phyloP scores from a whole-genome alignment of 2,888 invertebrate genomes.

The Ganaspis brasiliensis region DNA sequence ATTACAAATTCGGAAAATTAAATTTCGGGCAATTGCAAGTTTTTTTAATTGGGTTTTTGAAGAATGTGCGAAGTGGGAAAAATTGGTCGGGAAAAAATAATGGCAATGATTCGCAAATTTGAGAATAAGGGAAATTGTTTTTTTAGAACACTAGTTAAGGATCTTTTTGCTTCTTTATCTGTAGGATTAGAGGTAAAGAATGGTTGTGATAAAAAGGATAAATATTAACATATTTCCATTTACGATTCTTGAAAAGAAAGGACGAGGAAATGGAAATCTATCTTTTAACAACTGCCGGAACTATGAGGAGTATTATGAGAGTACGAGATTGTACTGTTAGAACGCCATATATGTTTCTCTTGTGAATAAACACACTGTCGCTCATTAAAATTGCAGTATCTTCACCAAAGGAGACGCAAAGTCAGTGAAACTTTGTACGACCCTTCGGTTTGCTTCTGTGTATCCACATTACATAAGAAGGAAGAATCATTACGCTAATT shows the following conservation, averaged over 20 bases:
- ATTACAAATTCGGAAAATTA: no score
- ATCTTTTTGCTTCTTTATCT: not conserved
- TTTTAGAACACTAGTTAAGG: no score
- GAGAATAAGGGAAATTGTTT: no score
- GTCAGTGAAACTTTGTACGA: conserved; percentile 60
- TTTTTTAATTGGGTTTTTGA: no score
- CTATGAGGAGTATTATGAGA: conserved; percentile 12
- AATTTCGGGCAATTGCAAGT: no score
- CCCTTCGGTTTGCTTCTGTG: conserved; percentile 55
- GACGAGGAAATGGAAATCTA: conserved; percentile 24
- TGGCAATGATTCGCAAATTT: no score
- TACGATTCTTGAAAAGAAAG: not conserved
- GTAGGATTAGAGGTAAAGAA: not conserved
- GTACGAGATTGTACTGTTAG: conserved; percentile 39
- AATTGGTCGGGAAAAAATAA: no score
- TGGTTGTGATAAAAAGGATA: not conserved
- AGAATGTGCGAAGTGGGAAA: no score
- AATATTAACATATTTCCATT: conserved; percentile 28
- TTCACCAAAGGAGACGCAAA: conserved; percentile 51
- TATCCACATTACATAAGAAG: conserved; percentile 54
- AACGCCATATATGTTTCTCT: conserved; percentile 14
- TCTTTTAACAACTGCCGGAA: conserved; percentile 35
- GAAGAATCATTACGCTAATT: conserved; percentile 74
- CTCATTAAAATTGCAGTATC: conserved; percentile 71
- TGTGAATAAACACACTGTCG: conserved; percentile 62